Evolutionary conservation across 2,888 invertebrate genomes (phyloP), one percentile per base, ranked within the genome.

Genomic region (Gisinianus flammeolus): DNA sequence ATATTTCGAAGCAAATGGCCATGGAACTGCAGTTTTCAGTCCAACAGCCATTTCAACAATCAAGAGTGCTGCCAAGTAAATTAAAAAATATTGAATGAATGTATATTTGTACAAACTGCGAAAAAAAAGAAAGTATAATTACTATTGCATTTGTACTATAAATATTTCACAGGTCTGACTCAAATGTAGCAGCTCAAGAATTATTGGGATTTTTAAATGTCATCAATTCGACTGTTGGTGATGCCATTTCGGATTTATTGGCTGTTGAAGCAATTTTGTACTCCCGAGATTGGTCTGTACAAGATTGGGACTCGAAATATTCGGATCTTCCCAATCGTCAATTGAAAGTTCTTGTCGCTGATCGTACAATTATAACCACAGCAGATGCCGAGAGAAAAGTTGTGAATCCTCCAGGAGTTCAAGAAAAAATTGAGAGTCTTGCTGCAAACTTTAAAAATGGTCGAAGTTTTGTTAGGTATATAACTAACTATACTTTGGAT

Each of bases 1-100:
- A 4, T 99, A 99, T 88, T 99, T 99, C 88, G 99, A 99, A 87
- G 98, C 99, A 0, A 99, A 99, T 88, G 99, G 99, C 0, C 99
- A 99, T 88, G 99, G 99, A 19, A 99, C 98, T 0, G 93, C 95
- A 0, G 88, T 96, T 0, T 96, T 96, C 85, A 95, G 93, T 86
- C 88, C 91, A 0, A 87, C 87, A 24, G 93, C 94, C 22, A 84
- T 85, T 64, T 79, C 85, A n/a, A 82, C 81, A 6, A 87, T 88
- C 0, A 91, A 92, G 85, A 86, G 88, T 78, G 79, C 81, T 58
- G 83, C 81, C 8, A 62, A 66, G 81, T 80, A 66, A 79, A 79
- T 74, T 12, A 16, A 4, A 76, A 44, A 75, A 33, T 19, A 16
- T 44, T 44, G 6, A 16, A 16, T 19, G 3, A 16, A 6, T 44